A percentile compares a stretch with the other conserved stretches of the same genome.
phyloP scores from a whole-genome alignment of 2,888 invertebrate species.

The Scelioninae gen. 2 region DNA sequence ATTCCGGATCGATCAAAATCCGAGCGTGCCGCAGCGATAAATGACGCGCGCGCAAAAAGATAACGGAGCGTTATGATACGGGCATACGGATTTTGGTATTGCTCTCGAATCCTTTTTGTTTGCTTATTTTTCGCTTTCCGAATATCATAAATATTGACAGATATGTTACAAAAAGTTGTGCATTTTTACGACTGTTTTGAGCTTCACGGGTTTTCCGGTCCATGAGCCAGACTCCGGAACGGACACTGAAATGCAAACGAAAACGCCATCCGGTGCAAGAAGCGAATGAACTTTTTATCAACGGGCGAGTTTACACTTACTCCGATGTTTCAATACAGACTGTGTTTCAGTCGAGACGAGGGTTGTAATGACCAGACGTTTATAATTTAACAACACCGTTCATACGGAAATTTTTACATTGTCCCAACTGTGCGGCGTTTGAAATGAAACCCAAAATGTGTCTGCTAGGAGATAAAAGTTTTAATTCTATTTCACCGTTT shows the following conservation, averaged over 20 bases:
- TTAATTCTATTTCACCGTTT: no score
- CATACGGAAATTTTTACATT: constrained; percentile 21
- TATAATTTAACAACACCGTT: constrained; percentile 63
- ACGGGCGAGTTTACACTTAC: constrained; percentile 44
- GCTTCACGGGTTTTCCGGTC: constrained; percentile 16
- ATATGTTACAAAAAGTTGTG: constrained; percentile 3
- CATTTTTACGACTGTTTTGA: not conserved
- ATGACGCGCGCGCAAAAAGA: no score
- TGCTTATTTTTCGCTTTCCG: not conserved
- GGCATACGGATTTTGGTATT: no score
- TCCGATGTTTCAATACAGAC: constrained; percentile 48
- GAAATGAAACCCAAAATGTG: no score
- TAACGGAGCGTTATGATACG: no score
- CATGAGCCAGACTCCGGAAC: constrained; percentile 18
- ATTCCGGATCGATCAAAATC: no score
- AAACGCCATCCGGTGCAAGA: constrained; percentile 33
- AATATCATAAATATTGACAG: not conserved
- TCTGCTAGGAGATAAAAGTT: no score
- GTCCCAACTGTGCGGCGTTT: constrained; percentile 30
- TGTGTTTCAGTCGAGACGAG: constrained; percentile 34
- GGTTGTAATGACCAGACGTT: constrained; percentile 61
- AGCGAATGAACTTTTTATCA: constrained; percentile 54
- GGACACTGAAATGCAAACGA: constrained; percentile 30
- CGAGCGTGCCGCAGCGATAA: no score
- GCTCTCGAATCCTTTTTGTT: no score